Evolutionary conservation across 2,797 vertebrate species (phyloP).

Genomic region (Esox masquinongy): DNA sequence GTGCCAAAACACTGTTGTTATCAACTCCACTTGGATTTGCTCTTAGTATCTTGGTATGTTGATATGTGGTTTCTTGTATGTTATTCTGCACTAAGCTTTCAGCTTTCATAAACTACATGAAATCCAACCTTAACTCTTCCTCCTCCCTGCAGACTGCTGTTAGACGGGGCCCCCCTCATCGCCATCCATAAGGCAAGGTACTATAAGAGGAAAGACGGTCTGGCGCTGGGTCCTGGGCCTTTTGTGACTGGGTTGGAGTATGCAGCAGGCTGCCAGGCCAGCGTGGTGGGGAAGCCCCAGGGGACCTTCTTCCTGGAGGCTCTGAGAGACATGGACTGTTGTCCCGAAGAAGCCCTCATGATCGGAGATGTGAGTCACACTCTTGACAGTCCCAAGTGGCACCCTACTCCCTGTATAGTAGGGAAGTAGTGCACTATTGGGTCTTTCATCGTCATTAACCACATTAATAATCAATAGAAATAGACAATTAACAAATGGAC

Average conservation of each 20-base stretch:
- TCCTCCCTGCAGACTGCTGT: constrained; percentile 74
- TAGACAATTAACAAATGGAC: no score
- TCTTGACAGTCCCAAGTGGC: background rate
- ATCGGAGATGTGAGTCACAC: constrained; percentile 83
- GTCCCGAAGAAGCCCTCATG: constrained; percentile 87
- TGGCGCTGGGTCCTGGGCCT: constrained; percentile 92
- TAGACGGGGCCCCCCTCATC: constrained; percentile 90
- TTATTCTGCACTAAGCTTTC: background rate
- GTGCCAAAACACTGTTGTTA: no score
- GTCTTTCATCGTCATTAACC: no score
- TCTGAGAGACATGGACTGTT: constrained; percentile 79
- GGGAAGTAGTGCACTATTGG: no score
- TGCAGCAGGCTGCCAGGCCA: constrained; percentile 82
- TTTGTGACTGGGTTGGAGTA: constrained; percentile 90
- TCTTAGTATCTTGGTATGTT: no score
- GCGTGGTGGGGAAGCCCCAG: constrained; percentile 92
- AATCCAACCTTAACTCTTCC: background rate
- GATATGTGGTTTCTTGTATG: background rate
- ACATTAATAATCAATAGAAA: no score
- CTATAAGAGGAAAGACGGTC: constrained; percentile 87
- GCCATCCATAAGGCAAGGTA: constrained; percentile 96
- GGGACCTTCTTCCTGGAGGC: constrained; percentile 87
- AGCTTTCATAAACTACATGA: background rate
- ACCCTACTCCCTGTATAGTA: background rate
- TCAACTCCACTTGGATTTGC: no score